Percentiles rank a stretch among this genome's conserved stretches.
Conservation (phyloP, 2,113 vertebrate species). For the Phoenicopterus ruber region DNA sequence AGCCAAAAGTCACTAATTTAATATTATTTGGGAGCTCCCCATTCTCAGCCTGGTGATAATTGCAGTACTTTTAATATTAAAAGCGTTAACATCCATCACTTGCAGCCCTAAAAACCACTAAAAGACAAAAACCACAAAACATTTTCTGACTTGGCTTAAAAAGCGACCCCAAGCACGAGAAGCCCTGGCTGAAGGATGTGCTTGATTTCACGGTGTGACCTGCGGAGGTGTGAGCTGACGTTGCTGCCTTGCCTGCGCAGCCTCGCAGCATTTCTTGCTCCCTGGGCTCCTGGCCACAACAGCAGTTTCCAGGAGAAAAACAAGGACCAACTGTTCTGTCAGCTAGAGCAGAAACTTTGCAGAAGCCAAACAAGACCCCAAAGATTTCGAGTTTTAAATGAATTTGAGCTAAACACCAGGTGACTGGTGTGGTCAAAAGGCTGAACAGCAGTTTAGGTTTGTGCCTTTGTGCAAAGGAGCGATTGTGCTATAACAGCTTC, state of each 20-base stretch:
- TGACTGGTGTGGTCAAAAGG: neutral
- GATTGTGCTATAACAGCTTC: neutral
- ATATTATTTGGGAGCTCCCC: neutral
- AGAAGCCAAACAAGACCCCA: neutral
- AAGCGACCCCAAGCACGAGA: neutral
- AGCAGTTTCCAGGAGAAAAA: neutral
- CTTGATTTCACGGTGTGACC: neutral
- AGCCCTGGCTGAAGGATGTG: neutral
- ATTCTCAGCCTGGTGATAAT: neutral
- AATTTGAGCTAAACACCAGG: neutral
- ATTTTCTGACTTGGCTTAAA: neutral
- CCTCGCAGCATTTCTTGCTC: neutral
- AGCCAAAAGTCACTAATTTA: neutral
- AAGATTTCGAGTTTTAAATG: neutral
- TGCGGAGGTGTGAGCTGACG: neutral
- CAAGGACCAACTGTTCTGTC: neutral
- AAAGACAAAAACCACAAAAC: neutral
- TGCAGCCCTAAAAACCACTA: neutral
- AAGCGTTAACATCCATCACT: neutral
- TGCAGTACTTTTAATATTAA: neutral
- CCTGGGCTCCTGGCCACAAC: rapidly evolving
- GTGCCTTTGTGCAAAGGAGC: neutral
- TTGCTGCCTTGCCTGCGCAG: neutral
- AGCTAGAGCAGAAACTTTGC: neutral
- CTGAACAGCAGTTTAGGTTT: neutral